Base-by-base conservation (phyloP, 2,888 invertebrate species). In the Tetragonula carbonaria region DNA sequence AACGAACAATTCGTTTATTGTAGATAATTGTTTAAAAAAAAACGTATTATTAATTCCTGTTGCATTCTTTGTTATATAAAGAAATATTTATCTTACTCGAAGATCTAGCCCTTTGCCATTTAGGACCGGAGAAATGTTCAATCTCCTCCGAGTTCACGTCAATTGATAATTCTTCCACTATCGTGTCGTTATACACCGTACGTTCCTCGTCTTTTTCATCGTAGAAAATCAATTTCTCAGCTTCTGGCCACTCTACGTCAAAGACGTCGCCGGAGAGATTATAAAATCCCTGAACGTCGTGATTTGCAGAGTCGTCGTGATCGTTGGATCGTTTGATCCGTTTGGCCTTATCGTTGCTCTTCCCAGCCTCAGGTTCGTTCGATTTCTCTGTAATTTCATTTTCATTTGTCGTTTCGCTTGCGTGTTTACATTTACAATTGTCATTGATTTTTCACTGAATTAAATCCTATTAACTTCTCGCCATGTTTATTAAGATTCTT, bases 231-330 rank as follows among this genome's bases (percentile, higher is more conserved):
- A 84, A 67, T 11, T 88, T 89, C 70, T 88, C 87, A 2, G 84
- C 68, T 79, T 92, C 90, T 65, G 93, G 91, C 50, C 88, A 92
- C 51, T 93, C 94, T 23, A 95, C 92, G 67, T 95, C 94, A 68
- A 95, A 93, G 2, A 94, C 94, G 86, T 95, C 95, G 14, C 95
- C 95, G 2, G 95, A 95, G 71, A 95, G 90, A 93, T 95, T 95
- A 80, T 92, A 93, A 87, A 95, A 95, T 65, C 82, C 87, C 38
- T 74, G 85, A n/a, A 55, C 38, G 18, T 81, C 73, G 38, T 81
- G 38, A 14, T 59, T 67, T 2, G 21, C 14, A n/a, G 77, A 63
- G 33, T 33, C 33, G 33, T 33, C 33, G 33, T 33, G 33, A 14
- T 80, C 71, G 0, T 84, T 45, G 45, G 45, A 45, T 45, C 45